Evolutionary conservation across 2,888 invertebrate genomes (phyloP).

Genomic region (Mimas tiliae): DNA sequence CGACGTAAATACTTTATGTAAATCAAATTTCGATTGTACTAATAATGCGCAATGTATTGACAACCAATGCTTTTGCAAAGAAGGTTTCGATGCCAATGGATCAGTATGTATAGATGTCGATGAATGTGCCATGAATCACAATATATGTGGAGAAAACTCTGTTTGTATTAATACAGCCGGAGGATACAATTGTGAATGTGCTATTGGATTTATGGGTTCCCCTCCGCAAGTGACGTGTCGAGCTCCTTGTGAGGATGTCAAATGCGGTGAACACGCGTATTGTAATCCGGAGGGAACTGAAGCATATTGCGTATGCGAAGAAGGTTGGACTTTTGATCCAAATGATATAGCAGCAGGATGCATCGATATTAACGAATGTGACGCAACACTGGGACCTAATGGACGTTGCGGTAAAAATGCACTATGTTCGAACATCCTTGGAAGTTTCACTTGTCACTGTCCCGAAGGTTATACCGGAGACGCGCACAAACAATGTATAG

Average conservation of each 20-base stretch:
- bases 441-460: conserved; percentile 92
- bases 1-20: conserved; percentile 93
- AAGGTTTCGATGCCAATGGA: conserved; percentile 92
- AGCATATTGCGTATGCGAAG: conserved; percentile 96
- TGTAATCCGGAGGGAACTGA: conserved; percentile 95
- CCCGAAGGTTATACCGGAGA: conserved; percentile 94
- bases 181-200: conserved; percentile 92
- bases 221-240: conserved; percentile 92
- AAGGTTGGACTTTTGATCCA: conserved; percentile 97
- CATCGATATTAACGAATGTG: conserved; percentile 96
- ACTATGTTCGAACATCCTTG: conserved; percentile 91
- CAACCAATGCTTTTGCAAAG: conserved; percentile 94
- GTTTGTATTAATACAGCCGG: conserved; percentile 92
- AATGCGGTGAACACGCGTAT: conserved; percentile 94
- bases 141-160: conserved; percentile 90
- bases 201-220: conserved; percentile 91
- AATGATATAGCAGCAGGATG: conserved; percentile 95
- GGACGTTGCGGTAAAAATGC: conserved; percentile 94
- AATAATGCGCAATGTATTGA: conserved; percentile 96
- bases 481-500: conserved; percentile 91
- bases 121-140: conserved; percentile 87
- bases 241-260: conserved; percentile 96
- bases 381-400: conserved; percentile 89
- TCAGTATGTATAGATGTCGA: conserved; percentile 92
- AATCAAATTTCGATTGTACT: conserved; percentile 95